A percentile compares a stretch with the other conserved stretches of the same genome.
Evolutionary conservation across 2,888 invertebrate species (phyloP).

Genomic region (Dryadula phaetusa): DNA sequence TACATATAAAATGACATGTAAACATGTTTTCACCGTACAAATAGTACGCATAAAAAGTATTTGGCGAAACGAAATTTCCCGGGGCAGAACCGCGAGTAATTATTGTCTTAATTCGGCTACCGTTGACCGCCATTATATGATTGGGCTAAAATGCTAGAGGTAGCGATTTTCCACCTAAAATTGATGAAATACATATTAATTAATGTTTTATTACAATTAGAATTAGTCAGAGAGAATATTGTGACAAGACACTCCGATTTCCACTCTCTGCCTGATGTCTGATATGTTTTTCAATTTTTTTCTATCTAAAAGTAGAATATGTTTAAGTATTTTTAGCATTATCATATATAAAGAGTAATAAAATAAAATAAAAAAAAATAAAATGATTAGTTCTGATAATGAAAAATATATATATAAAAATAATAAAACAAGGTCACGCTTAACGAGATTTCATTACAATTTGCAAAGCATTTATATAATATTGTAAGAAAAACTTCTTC

Average conservation of each 20-base stretch:
- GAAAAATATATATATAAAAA: conserved; percentile 4
- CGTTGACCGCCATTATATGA: conserved; percentile 73
- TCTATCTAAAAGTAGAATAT: background rate
- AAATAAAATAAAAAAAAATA: background rate
- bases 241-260: too few relatives aligned
- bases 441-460: conserved; percentile 11
- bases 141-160: conserved; percentile 49
- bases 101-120: conserved; percentile 81
- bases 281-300: background rate
- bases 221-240: too few relatives aligned
- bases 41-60: conserved; percentile 75
- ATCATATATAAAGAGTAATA: background rate
- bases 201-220: too few relatives aligned
- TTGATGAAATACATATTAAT: too few relatives aligned
- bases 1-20: conserved; percentile 49
- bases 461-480: conserved; percentile 8
- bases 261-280: too few relatives aligned
- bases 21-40: conserved; percentile 53
- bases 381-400: conserved; percentile 12
- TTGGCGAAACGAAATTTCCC: conserved; percentile 73
- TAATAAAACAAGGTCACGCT: conserved; percentile 18
- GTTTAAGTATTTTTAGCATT: background rate
- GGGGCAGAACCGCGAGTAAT: conserved; percentile 68
- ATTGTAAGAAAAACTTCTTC: conserved; percentile 5
- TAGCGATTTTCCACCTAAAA: conserved; percentile 51